phyloP scores from a whole-genome alignment of 2,113 vertebrate species.

The Megatriorchis doriae region DNA sequence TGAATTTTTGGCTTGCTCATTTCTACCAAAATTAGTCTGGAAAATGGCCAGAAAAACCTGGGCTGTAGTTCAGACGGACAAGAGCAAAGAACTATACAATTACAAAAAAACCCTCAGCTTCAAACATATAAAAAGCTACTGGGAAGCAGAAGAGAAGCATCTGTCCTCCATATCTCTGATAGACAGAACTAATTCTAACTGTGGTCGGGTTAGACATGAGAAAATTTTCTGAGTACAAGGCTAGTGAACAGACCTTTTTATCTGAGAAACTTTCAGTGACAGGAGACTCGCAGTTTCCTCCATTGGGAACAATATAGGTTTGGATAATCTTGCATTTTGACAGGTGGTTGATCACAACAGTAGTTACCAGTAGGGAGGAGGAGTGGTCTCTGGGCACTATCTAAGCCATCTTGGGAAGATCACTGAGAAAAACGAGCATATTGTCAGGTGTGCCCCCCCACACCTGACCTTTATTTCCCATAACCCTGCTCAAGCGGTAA shows the following conservation, averaged over 20 bases:
- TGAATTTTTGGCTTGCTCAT: not conserved
- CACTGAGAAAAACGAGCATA: not conserved
- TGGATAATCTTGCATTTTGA: not conserved
- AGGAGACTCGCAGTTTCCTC: not conserved
- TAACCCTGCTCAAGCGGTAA: too few relatives aligned
- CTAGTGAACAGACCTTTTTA: not conserved
- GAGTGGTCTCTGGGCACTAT: not conserved
- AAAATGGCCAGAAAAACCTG: not conserved
- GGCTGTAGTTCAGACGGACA: not conserved
- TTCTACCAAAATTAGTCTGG: not conserved
- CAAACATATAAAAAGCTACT: not conserved
- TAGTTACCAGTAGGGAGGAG: not conserved
- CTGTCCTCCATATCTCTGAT: not conserved
- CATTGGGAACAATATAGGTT: not conserved
- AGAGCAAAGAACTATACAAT: not conserved
- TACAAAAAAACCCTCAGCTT: not conserved
- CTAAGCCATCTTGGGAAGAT: not conserved
- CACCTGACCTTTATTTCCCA: too few relatives aligned
- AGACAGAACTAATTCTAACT: not conserved
- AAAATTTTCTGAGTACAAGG: too few relatives aligned
- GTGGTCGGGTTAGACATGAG: not conserved
- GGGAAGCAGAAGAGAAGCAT: not conserved
- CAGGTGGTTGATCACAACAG: not conserved
- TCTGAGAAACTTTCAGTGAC: not conserved
- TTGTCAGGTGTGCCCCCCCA: not conserved